A percentile compares a stretch with the other conserved stretches of the same genome.
These are phyloP conservation scores for Rhinolophus sinicus DNA, from an alignment of 2,113 vertebrate genomes.

Conservation along the genomic window DNA sequence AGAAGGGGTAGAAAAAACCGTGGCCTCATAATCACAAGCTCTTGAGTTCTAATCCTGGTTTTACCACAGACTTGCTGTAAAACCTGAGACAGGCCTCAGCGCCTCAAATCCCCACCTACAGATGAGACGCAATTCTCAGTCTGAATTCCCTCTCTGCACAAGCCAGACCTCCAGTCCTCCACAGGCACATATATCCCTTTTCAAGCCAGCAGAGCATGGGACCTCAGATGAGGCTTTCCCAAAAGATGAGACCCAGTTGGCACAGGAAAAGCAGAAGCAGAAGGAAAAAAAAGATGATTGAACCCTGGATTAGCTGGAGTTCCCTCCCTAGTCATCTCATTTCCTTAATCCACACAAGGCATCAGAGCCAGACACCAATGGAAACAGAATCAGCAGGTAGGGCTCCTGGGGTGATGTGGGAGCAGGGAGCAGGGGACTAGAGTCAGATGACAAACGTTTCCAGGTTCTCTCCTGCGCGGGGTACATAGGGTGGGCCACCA, in stretches of 20 bases:
- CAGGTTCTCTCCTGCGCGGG: neutral
- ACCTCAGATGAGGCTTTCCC: neutral
- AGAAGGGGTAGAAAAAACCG: neutral
- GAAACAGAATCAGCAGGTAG: too few species aligned
- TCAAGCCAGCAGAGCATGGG: neutral
- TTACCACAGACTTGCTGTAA: neutral
- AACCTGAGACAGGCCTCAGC: neutral
- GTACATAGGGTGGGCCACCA: fast-evolving
- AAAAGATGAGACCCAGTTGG: neutral
- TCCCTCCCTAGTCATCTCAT: neutral
- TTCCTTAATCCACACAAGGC: neutral
- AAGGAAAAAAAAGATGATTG: neutral
- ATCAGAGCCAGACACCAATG: neutral
- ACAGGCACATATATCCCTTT: neutral
- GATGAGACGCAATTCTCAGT: neutral
- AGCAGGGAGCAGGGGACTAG: neutral
- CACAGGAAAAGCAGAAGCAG: neutral
- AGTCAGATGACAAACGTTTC: neutral
- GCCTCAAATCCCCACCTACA: neutral
- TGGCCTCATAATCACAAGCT: neutral
- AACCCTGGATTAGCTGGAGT: neutral
- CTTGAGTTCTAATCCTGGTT: neutral
- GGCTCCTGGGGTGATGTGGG: neutral
- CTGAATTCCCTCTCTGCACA: neutral
- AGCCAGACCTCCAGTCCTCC: neutral